These are phyloP conservation scores for Rhagologus leucostigma DNA, from an alignment of 2,113 vertebrate genomes.

Conservation along the genomic window DNA sequence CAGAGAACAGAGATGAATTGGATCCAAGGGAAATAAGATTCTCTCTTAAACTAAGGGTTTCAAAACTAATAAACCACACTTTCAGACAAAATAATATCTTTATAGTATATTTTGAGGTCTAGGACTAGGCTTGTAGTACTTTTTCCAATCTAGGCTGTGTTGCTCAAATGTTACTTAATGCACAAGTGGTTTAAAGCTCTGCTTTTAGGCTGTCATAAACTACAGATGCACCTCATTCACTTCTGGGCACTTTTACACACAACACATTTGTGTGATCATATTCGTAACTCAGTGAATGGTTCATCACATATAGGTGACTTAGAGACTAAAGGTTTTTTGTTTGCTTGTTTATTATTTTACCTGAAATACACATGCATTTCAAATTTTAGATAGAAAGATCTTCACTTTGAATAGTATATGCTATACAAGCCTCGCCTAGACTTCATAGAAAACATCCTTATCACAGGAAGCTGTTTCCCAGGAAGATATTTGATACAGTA, in stretches of 20 bases:
- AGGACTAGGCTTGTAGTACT: not conserved
- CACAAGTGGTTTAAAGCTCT: not conserved
- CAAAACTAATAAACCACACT: not conserved
- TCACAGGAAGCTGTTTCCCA: not conserved
- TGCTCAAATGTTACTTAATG: not conserved
- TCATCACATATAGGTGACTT: not conserved
- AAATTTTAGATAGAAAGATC: not conserved
- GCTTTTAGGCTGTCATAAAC: not conserved
- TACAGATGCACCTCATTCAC: not conserved
- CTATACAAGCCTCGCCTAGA: not conserved
- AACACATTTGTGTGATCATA: not conserved
- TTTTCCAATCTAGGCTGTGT: not conserved
- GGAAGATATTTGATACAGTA: not conserved
- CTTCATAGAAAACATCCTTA: not conserved
- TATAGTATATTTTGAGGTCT: not conserved
- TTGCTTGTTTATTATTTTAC: not conserved
- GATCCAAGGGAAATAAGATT: slow-evolving; percentile 32
- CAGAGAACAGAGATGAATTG: not conserved
- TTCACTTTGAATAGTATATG: not conserved
- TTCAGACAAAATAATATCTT: not conserved
- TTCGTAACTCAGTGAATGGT: not conserved
- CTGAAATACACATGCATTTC: not conserved
- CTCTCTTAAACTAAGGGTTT: not conserved
- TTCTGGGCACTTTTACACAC: not conserved
- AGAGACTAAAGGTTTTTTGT: not conserved